A percentile compares a stretch with the other conserved stretches of the same genome.
These are phyloP conservation scores for Muscicapa adusta DNA, from an alignment of 2,113 vertebrate genomes.

Conservation along the genomic window DNA sequence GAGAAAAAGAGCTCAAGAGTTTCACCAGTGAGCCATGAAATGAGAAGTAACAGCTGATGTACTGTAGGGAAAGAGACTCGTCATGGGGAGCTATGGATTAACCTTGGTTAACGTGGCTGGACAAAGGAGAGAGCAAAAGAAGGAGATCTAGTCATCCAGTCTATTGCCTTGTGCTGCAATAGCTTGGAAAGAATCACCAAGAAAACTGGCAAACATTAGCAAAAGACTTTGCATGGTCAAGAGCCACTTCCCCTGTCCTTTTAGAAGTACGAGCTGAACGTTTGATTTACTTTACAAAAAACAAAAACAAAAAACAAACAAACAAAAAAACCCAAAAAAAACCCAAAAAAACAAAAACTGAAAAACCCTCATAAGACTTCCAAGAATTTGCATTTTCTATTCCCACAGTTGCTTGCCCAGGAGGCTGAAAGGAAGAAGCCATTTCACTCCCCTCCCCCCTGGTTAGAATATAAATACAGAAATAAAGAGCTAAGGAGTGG, in stretches of 20 bases:
- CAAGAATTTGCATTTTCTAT: conserved; percentile 48
- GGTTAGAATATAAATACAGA: background rate
- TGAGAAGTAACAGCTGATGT: conserved; percentile 78
- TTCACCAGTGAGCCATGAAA: conserved; percentile 80
- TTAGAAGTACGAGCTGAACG: background rate
- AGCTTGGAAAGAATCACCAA: background rate
- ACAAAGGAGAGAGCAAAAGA: background rate
- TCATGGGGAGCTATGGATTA: conserved; percentile 40
- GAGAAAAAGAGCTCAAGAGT: conserved; percentile 67
- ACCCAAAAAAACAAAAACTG: background rate
- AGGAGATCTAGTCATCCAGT: background rate
- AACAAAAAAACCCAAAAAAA: background rate
- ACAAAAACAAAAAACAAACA: background rate
- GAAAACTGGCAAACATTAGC: background rate
- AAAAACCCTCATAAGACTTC: background rate
- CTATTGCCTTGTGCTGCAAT: background rate
- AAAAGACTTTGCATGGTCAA: background rate
- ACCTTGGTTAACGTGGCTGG: conserved; percentile 40
- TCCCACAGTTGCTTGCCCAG: background rate
- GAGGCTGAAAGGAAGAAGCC: background rate
- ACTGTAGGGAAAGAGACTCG: conserved; percentile 9
- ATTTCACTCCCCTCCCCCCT: accelerated
- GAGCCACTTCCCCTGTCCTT: background rate
- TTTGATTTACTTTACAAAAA: background rate
- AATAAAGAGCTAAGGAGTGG: background rate